Percentiles rank a stretch among this genome's conserved stretches.
These are phyloP conservation scores for Sclerurus mexicanus DNA, from an alignment of 2,113 vertebrate species.

Conservation along the genomic window DNA sequence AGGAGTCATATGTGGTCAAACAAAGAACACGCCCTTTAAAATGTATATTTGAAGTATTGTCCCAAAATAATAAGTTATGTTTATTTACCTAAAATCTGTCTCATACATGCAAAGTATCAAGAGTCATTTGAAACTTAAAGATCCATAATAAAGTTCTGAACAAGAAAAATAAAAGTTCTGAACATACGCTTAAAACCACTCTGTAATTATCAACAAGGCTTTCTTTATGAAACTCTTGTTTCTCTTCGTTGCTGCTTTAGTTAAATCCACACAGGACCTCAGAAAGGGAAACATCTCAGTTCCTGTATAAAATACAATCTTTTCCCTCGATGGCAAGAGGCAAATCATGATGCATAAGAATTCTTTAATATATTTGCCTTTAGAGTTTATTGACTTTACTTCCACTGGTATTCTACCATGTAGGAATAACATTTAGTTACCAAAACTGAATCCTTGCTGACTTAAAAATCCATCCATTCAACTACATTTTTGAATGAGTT, in stretches of 20 bases:
- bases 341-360: constrained; percentile 50
- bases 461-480: constrained; percentile 21
- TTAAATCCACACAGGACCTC: constrained; percentile 47
- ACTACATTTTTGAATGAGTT: neutral
- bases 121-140: constrained; percentile 47
- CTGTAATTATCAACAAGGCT: constrained; percentile 57
- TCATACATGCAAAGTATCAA: constrained; percentile 42
- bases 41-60: constrained; percentile 39
- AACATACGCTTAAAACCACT: neutral
- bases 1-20: neutral
- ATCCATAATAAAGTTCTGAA: constrained; percentile 52
- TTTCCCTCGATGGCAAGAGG: constrained; percentile 24
- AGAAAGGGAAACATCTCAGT: constrained; percentile 61
- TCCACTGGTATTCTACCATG: constrained; percentile 23
- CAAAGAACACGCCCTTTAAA: neutral
- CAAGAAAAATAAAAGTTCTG: constrained; percentile 49
- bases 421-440: constrained; percentile 42
- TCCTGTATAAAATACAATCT: constrained; percentile 54
- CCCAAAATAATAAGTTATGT: constrained; percentile 49
- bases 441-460: neutral
- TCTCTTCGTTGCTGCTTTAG: constrained; percentile 57
- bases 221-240: constrained; percentile 60
- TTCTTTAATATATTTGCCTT: constrained; percentile 48
- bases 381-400: constrained; percentile 54
- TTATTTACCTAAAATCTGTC: constrained; percentile 52